Evolutionary conservation across 2,888 invertebrate species (phyloP).

Genomic region (Acleris laterana): DNA sequence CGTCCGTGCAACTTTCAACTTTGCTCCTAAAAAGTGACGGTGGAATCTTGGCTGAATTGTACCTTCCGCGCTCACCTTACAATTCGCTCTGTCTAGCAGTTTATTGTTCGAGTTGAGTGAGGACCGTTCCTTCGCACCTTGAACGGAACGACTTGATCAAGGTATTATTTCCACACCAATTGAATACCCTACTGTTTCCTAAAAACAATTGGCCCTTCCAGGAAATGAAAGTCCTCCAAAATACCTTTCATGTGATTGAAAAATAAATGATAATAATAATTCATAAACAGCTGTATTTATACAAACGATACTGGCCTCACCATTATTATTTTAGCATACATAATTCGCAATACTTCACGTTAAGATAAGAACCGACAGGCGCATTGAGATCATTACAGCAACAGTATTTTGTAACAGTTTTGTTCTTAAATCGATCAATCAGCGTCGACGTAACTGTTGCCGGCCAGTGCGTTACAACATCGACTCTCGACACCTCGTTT

Average conservation of each 20-base stretch:
- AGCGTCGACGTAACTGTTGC: constrained; percentile 31
- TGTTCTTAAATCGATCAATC: constrained; percentile 38
- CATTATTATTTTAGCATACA: constrained; percentile 7
- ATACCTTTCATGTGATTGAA: not conserved
- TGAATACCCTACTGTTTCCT: constrained; percentile 38
- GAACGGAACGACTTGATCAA: constrained; percentile 58
- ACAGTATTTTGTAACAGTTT: constrained; percentile 35
- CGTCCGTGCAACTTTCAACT: constrained; percentile 48
- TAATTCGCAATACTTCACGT: constrained; percentile 10
- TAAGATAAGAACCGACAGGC: constrained; percentile 17
- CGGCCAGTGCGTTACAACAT: constrained; percentile 27
- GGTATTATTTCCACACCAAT: constrained; percentile 47
- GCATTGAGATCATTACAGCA: constrained; percentile 32
- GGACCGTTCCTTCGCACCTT: constrained; percentile 60
- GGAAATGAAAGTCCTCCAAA: not conserved
- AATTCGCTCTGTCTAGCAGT: constrained; percentile 58
- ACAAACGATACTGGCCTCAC: not conserved
- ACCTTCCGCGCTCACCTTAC: constrained; percentile 46
- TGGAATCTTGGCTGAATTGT: constrained; percentile 47
- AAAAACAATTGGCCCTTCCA: constrained; percentile 9
- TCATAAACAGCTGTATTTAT: not conserved
- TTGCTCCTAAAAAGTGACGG: constrained; percentile 47
- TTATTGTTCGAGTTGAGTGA: constrained; percentile 64
- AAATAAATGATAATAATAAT: not conserved
- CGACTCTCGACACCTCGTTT: constrained; percentile 28